Evolutionary conservation across 2,888 invertebrate genomes (phyloP).

Genomic region (Pasiphila rectangulata): DNA sequence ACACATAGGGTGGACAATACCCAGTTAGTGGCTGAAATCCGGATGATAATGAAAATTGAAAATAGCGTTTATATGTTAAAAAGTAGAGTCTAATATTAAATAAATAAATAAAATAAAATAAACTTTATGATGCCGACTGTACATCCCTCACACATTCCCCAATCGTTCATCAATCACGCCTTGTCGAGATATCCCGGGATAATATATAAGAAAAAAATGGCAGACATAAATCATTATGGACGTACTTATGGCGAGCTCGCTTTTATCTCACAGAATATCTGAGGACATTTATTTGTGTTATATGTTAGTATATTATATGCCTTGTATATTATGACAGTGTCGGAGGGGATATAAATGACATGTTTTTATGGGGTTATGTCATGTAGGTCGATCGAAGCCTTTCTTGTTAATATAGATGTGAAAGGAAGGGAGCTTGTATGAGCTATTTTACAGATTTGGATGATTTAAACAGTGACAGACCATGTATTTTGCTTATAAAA

Average conservation of each 20-base stretch:
- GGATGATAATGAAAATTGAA: too few relatives aligned
- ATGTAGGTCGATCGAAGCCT: constrained; percentile 27
- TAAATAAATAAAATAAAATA: too few relatives aligned
- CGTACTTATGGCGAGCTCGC: constrained; percentile 14
- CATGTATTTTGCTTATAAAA: too few relatives aligned
- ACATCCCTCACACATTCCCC: not conserved
- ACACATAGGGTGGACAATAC: too few relatives aligned
- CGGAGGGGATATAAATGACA: constrained; percentile 27
- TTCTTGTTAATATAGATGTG: too few relatives aligned
- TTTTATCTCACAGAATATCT: constrained; percentile 46
- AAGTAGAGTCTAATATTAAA: too few relatives aligned
- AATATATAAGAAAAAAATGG: constrained; percentile 58
- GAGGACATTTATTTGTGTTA: constrained; percentile 26
- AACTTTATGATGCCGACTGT: too few relatives aligned
- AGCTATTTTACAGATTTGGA: not conserved
- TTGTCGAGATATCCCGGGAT: not conserved
- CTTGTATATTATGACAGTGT: constrained; percentile 39
- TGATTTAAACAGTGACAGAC: too few relatives aligned
- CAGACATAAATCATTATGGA: constrained; percentile 71
- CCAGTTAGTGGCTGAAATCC: too few relatives aligned
- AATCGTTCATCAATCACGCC: constrained; percentile 6
- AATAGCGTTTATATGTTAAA: too few relatives aligned
- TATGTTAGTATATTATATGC: constrained; percentile 25
- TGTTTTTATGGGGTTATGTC: constrained; percentile 28
- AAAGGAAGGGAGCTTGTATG: not conserved